These are phyloP conservation scores for Elanoides forficatus DNA, from an alignment of 2,113 vertebrate species.

Conservation along the genomic window DNA sequence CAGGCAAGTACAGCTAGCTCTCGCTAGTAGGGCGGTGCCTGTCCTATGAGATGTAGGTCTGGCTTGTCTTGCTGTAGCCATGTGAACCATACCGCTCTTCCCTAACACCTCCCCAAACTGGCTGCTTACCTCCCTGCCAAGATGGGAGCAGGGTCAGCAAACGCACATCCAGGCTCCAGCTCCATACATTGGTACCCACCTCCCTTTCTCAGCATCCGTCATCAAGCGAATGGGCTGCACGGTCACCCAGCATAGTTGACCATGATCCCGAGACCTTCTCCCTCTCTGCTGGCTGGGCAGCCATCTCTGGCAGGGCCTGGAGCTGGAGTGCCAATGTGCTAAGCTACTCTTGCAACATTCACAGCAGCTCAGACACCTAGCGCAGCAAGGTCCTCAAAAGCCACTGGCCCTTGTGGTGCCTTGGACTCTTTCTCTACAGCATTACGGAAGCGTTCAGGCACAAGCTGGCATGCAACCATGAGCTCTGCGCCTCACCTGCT, in stretches of 20 bases:
- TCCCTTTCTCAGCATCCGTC: background rate
- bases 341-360: background rate
- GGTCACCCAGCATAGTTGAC: rapidly evolving
- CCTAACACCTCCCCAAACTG: background rate
- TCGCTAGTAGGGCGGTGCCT: background rate
- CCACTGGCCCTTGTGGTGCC: background rate
- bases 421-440: background rate
- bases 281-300: background rate
- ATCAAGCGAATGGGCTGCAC: background rate
- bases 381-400: background rate
- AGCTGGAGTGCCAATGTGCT: background rate
- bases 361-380: background rate
- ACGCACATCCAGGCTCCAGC: background rate
- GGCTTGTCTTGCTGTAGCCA: background rate
- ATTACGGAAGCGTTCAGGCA: background rate
- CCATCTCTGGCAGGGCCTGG: background rate
- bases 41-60: background rate
- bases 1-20: background rate
- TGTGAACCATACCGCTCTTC: background rate
- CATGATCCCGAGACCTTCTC: background rate
- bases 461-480: background rate
- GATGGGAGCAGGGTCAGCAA: background rate
- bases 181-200: background rate
- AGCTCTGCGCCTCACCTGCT: background rate
- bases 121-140: background rate